These are phyloP conservation scores for Eubasilissa regina DNA, from an alignment of 1,140 invertebrate species.

Conservation along the genomic window DNA sequence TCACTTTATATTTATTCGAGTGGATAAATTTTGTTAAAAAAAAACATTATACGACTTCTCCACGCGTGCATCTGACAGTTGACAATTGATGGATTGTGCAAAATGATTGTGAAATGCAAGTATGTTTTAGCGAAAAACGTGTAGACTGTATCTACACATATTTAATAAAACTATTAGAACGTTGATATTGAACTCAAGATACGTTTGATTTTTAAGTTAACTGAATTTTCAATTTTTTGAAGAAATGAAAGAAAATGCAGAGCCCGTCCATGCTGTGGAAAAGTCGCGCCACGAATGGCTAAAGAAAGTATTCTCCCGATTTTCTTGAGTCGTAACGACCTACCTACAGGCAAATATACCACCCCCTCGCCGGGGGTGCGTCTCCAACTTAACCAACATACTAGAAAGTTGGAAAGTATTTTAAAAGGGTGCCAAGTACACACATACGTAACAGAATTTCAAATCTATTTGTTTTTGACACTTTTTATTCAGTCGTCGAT, in stretches of 20 bases:
- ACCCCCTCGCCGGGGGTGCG: slow-evolving; percentile 28
- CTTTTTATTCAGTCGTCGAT: slow-evolving; percentile 2
- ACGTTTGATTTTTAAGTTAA: too few species aligned
- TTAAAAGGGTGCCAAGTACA: background rate
- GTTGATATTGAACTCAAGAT: too few species aligned
- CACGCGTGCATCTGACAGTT: slow-evolving; percentile 44
- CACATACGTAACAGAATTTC: background rate
- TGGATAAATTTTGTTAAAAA: slow-evolving; percentile 8
- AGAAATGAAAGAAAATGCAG: slow-evolving; percentile 36
- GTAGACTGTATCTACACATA: too few species aligned
- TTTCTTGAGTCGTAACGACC: slow-evolving; percentile 55
- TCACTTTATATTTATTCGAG: background rate
- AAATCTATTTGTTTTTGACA: background rate
- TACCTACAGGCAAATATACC: slow-evolving; percentile 52
- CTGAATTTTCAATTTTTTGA: background rate
- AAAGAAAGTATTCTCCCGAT: slow-evolving; percentile 58
- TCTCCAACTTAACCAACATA: background rate
- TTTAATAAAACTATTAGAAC: too few species aligned
- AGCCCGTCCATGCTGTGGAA: slow-evolving; percentile 55
- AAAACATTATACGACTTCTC: slow-evolving; percentile 40
- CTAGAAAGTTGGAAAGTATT: background rate
- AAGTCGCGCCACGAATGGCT: slow-evolving; percentile 59
- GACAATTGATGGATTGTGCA: slow-evolving; percentile 38
- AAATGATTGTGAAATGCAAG: slow-evolving; percentile 13
- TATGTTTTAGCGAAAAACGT: background rate